Evolutionary conservation across 2,113 vertebrate species (phyloP).

Genomic region (Ailurus styani): DNA sequence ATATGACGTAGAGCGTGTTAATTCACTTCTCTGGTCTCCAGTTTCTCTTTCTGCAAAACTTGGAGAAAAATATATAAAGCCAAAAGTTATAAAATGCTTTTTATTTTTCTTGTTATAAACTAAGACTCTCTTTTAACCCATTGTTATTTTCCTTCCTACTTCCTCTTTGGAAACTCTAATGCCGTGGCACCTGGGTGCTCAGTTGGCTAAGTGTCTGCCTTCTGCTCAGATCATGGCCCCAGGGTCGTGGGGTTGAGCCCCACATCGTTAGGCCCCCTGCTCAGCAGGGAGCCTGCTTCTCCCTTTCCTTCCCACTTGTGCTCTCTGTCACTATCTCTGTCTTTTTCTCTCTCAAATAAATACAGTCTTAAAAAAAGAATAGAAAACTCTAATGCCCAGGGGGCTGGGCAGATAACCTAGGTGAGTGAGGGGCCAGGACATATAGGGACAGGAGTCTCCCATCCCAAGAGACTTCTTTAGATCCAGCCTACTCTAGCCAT

Average conservation of each 20-base stretch:
- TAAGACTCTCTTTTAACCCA: neutral
- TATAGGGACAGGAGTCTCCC: neutral
- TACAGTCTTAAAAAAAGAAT: no score
- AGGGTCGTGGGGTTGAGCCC: no score
- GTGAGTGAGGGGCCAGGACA: accelerated
- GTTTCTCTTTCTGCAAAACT: constrained; percentile 3
- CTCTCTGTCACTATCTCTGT: no score
- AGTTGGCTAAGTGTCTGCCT: neutral
- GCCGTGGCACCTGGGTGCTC: no score
- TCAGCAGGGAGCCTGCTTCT: no score
- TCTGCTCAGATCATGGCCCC: neutral
- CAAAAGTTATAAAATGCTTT: neutral
- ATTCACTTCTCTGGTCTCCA: neutral
- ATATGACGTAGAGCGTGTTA: neutral
- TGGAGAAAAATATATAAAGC: neutral
- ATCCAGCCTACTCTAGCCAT: neutral
- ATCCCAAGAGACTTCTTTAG: neutral
- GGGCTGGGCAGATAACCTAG: neutral
- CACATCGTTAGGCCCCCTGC: no score
- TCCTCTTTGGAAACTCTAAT: neutral
- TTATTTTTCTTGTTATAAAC: neutral
- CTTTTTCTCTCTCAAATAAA: no score
- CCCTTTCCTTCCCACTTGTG: no score
- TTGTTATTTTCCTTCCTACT: neutral
- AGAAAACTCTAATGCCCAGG: neutral